Evolutionary conservation across 23 tunicate genomes (phyloP).

Genomic region (Phallusia fumigata): DNA sequence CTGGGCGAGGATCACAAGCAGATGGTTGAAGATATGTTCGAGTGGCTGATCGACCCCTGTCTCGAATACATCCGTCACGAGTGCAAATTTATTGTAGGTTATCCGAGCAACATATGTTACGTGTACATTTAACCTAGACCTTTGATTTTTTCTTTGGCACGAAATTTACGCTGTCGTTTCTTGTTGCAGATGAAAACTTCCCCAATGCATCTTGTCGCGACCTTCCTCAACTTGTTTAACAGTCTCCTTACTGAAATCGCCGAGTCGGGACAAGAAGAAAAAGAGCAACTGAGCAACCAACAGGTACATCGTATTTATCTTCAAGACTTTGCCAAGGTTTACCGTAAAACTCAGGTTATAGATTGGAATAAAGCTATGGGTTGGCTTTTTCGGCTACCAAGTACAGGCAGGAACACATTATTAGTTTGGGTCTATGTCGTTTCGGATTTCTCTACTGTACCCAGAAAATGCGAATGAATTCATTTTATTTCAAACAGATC

Average conservation of each 20-base stretch:
- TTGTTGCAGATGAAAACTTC: conserved; percentile 65
- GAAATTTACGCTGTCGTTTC: background rate
- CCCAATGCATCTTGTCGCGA: conserved; percentile 73
- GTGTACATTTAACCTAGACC: background rate
- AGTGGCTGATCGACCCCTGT: conserved; percentile 91
- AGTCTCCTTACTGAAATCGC: conserved; percentile 74
- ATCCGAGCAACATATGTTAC: background rate
- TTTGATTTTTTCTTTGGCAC: too few species aligned
- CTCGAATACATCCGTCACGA: conserved; percentile 77
- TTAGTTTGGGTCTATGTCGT: too few species aligned
- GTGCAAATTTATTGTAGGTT: conserved; percentile 81
- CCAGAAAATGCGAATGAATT: too few species aligned
- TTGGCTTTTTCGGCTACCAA: too few species aligned
- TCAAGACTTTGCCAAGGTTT: too few species aligned
- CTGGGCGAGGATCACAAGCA: conserved; percentile 71
- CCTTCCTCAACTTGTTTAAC: conserved; percentile 49
- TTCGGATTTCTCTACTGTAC: too few species aligned
- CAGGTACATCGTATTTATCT: conserved; percentile 33
- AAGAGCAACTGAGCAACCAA: conserved; percentile 70
- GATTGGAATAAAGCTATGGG: too few species aligned
- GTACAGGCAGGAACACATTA: too few species aligned
- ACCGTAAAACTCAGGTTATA: too few species aligned
- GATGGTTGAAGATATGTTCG: conserved; percentile 82
- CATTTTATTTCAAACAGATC: conserved; percentile 28
- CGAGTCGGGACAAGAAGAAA: conserved; percentile 54